Evolutionary conservation across 2,888 invertebrate species (phyloP), one percentile per base, ranked within the genome.

Genomic region (Amphiduros pacificus): DNA sequence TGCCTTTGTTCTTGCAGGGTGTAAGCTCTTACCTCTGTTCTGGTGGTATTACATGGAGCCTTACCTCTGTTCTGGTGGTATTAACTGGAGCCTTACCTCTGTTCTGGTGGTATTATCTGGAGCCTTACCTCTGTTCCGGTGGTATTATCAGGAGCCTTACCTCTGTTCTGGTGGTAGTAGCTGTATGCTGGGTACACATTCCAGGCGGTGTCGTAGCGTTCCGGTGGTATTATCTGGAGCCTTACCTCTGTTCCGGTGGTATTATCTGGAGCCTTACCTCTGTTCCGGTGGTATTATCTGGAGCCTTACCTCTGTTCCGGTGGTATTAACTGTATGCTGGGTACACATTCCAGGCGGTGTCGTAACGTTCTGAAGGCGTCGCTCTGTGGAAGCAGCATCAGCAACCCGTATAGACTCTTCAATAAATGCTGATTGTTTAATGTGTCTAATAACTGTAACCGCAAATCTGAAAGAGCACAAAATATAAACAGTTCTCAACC

Each of bases 301-400:
- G n/a, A n/a, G n/a, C n/a, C n/a, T n/a, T 79, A 85, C 79, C 81
- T 83, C 31, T 65, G 49, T 71, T 85, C 85, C 36, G 85, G 66
- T 17, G 73, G 73, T 60, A 77, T 70, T 59, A 87, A 78, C 72
- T 87, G 87, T 70, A 87, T 77, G 74, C 85, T 55, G 36, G 92
- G 91, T 68, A 92, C 88, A 82, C 92, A 92, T 76, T 91, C 89
- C 29, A 97, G 87, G 26, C 96, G 87, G 74, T 89, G 88, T 68
- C 88, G 86, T 64, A 99, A 87, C 67, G 91, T 89, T 77, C 90
- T 90, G 85, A 98, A 99, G 40, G 98, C 96, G 81, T 96, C 95
- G 54, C 92, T 93, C 87, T 99, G 99, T 54, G 99, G 99, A 77
- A 99, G 85, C 72, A 99, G 83, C 99, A 99, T 99, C 36, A 99